These are phyloP conservation scores for Brachionus rotundiformis DNA, from an alignment of 1,140 invertebrate species.

Conservation along the genomic window DNA sequence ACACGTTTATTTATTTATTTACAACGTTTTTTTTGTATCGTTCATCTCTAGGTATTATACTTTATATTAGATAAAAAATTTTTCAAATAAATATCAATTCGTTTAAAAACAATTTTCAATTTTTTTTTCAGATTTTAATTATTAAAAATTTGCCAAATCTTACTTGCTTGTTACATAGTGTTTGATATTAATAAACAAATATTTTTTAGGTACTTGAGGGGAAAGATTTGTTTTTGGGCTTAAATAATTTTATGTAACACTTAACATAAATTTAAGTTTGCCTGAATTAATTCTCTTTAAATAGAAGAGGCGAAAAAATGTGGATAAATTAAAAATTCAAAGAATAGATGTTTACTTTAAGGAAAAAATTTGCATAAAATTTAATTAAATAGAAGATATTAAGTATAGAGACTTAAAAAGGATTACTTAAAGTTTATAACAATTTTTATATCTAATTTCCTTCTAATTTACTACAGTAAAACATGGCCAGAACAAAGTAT, in stretches of 20 bases:
- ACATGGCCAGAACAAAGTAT: no score
- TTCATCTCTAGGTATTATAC: no score
- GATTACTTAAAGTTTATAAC: neutral
- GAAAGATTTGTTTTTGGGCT: neutral
- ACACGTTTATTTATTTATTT: neutral
- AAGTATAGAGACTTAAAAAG: neutral
- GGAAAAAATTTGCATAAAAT: neutral
- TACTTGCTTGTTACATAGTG: no score
- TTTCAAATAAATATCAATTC: no score
- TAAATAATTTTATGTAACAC: neutral
- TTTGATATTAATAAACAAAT: neutral
- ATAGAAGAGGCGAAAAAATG: neutral
- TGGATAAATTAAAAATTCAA: neutral
- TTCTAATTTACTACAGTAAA: no score
- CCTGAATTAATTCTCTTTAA: neutral
- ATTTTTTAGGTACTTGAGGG: neutral
- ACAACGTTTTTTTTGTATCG: neutral
- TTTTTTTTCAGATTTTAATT: neutral
- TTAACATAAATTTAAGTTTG: neutral
- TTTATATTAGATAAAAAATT: neutral
- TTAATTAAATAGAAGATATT: neutral
- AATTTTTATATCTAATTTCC: no score
- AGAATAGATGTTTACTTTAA: neutral
- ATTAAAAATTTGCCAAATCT: no score
- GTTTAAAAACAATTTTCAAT: no score